These are phyloP conservation scores for Synanceia verrucosa DNA, from an alignment of 2,797 vertebrate species.

Conservation along the genomic window DNA sequence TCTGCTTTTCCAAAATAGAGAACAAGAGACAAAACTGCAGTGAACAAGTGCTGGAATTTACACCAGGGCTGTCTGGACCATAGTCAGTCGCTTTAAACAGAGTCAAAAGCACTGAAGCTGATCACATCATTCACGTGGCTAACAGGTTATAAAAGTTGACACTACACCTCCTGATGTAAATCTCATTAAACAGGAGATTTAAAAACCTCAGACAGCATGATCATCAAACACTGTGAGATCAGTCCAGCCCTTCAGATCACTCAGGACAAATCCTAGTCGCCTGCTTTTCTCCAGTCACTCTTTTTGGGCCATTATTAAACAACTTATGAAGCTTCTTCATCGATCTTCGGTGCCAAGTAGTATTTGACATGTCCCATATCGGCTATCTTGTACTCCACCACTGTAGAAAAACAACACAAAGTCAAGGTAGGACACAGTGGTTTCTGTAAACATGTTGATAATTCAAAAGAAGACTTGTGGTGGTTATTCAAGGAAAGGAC, in stretches of 20 bases:
- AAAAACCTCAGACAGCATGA: conserved; percentile 19
- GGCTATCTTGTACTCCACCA: conserved; percentile 96
- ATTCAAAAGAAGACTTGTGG: fast-evolving
- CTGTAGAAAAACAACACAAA: conserved; percentile 65
- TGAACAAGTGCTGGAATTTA: conserved; percentile 42
- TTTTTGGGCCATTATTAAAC: neutral
- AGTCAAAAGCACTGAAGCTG: conserved; percentile 1
- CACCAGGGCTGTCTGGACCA: conserved; percentile 5
- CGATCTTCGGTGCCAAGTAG: conserved; percentile 95
- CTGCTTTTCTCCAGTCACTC: conserved; percentile 29
- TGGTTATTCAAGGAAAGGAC: fast-evolving
- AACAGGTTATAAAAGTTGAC: conserved; percentile 10
- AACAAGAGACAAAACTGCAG: conserved; percentile 4
- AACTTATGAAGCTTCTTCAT: conserved; percentile 86
- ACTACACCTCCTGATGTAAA: neutral
- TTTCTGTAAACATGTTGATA: neutral
- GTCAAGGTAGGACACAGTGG: neutral
- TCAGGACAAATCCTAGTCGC: conserved; percentile 26
- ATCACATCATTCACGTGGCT: neutral
- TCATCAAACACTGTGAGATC: neutral
- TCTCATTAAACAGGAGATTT: conserved; percentile 10
- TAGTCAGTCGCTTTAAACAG: conserved; percentile 11
- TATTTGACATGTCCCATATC: conserved; percentile 97
- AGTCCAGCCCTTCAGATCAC: conserved; percentile 22
- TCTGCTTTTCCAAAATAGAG: conserved; percentile 27